These are phyloP conservation scores for Oryzaephilus surinamensis DNA, from an alignment of 1,140 invertebrate genomes.

Conservation along the genomic window DNA sequence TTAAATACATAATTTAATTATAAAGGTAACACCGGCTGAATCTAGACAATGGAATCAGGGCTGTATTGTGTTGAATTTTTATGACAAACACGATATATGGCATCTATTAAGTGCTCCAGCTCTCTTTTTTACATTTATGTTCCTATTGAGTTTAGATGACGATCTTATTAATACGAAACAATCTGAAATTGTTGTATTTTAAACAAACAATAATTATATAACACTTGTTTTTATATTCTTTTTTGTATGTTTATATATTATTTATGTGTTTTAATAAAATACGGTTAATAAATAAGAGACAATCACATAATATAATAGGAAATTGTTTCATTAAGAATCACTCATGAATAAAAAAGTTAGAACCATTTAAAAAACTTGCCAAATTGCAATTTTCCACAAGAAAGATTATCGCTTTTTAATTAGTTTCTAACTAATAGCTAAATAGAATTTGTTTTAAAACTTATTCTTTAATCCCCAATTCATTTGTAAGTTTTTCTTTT, in stretches of 20 bases:
- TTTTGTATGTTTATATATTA: background rate
- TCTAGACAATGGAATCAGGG: slow-evolving; percentile 51
- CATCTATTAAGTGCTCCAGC: slow-evolving; percentile 57
- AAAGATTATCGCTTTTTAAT: too few species aligned
- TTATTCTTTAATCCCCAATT: too few species aligned
- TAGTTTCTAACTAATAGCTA: too few species aligned
- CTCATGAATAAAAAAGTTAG: too few species aligned
- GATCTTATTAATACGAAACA: slow-evolving; percentile 24
- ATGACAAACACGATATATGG: slow-evolving; percentile 64
- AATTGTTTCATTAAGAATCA: too few species aligned
- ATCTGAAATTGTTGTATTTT: slow-evolving; percentile 24
- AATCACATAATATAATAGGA: too few species aligned
- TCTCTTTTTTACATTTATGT: slow-evolving; percentile 60
- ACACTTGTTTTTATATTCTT: background rate
- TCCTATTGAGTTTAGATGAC: slow-evolving; percentile 34
- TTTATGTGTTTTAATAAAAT: too few species aligned
- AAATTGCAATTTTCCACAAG: too few species aligned
- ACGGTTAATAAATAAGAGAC: too few species aligned
- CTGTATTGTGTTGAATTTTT: slow-evolving; percentile 56
- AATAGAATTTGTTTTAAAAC: too few species aligned
- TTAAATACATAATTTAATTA: background rate
- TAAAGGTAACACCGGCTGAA: slow-evolving; percentile 49
- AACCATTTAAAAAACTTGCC: too few species aligned
- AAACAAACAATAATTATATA: slow-evolving; percentile 6
- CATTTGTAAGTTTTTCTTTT: too few species aligned